Percentiles rank a stretch among this genome's conserved stretches.
These are phyloP conservation scores for Leptarthrus brevirostris DNA, from an alignment of 2,888 invertebrate genomes.

Conservation along the genomic window DNA sequence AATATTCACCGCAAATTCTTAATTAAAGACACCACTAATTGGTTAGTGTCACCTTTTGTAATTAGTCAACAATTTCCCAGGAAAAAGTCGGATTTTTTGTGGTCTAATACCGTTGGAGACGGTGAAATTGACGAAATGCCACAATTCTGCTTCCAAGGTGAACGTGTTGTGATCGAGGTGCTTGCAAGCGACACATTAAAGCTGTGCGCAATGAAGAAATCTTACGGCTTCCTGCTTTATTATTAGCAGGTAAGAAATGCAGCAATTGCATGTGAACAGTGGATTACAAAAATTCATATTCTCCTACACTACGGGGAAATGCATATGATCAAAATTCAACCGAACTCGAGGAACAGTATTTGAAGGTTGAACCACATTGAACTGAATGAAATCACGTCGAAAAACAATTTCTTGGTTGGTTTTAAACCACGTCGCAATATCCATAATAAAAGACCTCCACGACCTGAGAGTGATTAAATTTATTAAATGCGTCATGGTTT, in stretches of 20 bases:
- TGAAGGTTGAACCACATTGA: constrained; percentile 22
- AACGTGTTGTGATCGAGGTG: constrained; percentile 12
- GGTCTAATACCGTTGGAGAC: neutral
- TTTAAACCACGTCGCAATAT: neutral
- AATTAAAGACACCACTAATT: neutral
- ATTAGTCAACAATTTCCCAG: constrained; percentile 18
- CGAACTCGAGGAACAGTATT: neutral
- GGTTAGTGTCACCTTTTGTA: neutral
- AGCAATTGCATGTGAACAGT: constrained; percentile 36
- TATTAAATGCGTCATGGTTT: constrained; percentile 31
- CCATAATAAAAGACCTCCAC: neutral
- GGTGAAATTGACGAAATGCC: constrained; percentile 35
- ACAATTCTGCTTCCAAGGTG: constrained; percentile 9
- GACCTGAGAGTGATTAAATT: constrained; percentile 8
- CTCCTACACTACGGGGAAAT: too few species aligned
- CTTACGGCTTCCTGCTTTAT: constrained; percentile 32
- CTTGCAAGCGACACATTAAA: constrained; percentile 21
- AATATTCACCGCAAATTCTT: constrained; percentile 7
- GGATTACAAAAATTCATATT: constrained; percentile 23
- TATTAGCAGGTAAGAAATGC: constrained; percentile 5
- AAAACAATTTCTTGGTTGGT: neutral
- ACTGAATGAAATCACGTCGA: constrained; percentile 22
- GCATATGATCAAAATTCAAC: too few species aligned
- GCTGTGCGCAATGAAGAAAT: constrained; percentile 30
- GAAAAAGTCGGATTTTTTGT: neutral